Evolutionary conservation across 92 coral and sea anemone species (phyloP), one percentile per base, ranked within the genome.

Genomic region (Porites lobata): DNA sequence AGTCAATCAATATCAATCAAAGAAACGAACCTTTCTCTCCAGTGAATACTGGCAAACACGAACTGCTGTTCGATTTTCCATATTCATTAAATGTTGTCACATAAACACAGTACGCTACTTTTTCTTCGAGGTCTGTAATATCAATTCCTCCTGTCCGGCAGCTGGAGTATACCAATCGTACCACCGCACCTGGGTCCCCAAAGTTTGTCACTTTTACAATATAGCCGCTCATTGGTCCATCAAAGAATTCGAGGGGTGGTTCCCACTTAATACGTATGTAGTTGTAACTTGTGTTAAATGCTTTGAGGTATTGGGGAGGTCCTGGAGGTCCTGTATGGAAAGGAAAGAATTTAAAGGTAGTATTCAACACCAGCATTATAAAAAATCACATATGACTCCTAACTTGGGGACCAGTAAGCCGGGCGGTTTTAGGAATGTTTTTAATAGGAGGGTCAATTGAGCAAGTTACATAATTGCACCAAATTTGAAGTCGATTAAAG

Each of bases 11-110:
- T 13, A 54, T 13, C 14, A 53, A 8, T 53, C 9, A 54, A 13
- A 9, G 59, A 10, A 56, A 9, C 10, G 9, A 70, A 82, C 86
- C 78, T 82, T 19, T 82, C 58, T 70, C 86, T 38, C 78, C 69
- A 26, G 78, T 70, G 21, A 71, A 56, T 8, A 58, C 78, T 11
- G 21, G 13, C 3, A 82, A 15, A 22, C 86, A 70, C 1, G 70
- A 59, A 11, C 78, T 82, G 13, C 22, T 56, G 57, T 70, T 71
- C 19, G 57, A 69, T 58, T 56, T 57, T 10, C 86, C 86, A 11
- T 82, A 29, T 57, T 57, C 22, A n/a, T 74, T 82, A 19, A 82
- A 82, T n/a, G 78, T 21, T 24, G 86, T 64, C 32, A 82, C 77
- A 38, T 82, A 59, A 59, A 82, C 69, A 61, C 69, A 82, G 77